Percentiles rank a stretch among this genome's conserved stretches.
Conservation (phyloP, 2,888 invertebrate species). For the Caenorhabditis doughertyi region DNA sequence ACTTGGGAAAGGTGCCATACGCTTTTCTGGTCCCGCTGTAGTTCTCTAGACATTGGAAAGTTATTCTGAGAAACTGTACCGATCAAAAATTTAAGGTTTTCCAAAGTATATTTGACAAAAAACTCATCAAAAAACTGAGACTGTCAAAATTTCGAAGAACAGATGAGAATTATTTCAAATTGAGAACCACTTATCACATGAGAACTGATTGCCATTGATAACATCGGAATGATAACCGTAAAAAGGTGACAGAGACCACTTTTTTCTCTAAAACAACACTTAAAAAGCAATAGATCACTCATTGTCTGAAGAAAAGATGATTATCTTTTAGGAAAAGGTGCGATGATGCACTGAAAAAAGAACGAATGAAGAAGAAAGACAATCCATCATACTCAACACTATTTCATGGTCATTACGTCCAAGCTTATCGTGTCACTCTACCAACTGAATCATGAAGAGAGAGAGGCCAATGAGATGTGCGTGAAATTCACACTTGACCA, state of each 20-base stretch:
- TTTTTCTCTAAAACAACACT: constrained; percentile 17
- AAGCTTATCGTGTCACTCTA: constrained; percentile 18
- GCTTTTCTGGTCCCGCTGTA: too few relatives aligned
- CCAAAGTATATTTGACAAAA: too few relatives aligned
- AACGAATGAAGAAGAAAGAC: too few relatives aligned
- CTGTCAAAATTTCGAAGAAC: too few relatives aligned
- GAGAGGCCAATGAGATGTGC: constrained; percentile 13
- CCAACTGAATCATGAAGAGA: background rate
- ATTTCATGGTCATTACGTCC: constrained; percentile 44
- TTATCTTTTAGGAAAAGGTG: constrained; percentile 36
- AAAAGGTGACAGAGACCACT: constrained; percentile 22
- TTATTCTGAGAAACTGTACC: too few relatives aligned
- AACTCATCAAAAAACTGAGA: too few relatives aligned
- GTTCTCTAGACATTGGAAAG: too few relatives aligned
- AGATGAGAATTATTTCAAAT: too few relatives aligned
- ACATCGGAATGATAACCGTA: constrained; percentile 7
- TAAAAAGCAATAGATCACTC: constrained; percentile 32
- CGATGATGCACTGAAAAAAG: constrained; percentile 39
- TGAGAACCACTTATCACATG: background rate
- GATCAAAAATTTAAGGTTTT: too few relatives aligned
- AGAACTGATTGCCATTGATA: background rate
- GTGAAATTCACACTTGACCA: constrained; percentile 50
- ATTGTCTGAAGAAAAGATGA: constrained; percentile 42
- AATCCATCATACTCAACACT: constrained; percentile 52
- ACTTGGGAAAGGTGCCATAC: constrained; percentile 19